phyloP scores from a whole-genome alignment of 1,140 invertebrate genomes.

The Heliconius eleuchia region DNA sequence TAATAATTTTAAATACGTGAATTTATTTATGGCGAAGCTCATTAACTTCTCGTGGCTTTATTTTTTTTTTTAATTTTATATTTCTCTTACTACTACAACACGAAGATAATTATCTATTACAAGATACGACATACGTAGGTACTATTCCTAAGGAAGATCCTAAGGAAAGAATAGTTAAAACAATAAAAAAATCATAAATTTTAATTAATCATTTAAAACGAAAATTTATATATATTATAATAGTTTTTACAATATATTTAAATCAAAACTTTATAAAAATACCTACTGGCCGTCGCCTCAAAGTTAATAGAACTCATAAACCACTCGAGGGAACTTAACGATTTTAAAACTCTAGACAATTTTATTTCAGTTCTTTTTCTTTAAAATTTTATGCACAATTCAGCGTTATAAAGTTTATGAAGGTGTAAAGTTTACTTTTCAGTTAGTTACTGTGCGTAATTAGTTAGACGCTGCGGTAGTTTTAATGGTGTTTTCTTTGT shows the following conservation, averaged over 20 bases:
- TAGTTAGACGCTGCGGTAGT: slow-evolving; percentile 50
- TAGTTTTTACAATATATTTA: too few species aligned
- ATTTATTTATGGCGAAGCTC: slow-evolving; percentile 66
- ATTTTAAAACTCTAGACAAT: slow-evolving; percentile 9
- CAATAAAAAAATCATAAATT: background rate
- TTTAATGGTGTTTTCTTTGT: slow-evolving; percentile 62
- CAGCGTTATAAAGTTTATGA: slow-evolving; percentile 42
- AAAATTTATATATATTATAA: background rate
- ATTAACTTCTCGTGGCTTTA: slow-evolving; percentile 49
- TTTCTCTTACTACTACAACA: background rate
- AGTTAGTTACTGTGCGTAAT: slow-evolving; percentile 57
- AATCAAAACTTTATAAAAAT: background rate
- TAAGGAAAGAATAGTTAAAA: too few species aligned
- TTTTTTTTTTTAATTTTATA: background rate
- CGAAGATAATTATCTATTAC: too few species aligned
- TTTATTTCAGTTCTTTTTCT: slow-evolving; percentile 29
- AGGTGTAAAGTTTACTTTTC: slow-evolving; percentile 54
- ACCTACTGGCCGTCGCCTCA: background rate
- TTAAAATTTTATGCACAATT: slow-evolving; percentile 35
- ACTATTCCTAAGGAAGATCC: too few species aligned
- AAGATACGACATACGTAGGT: too few species aligned
- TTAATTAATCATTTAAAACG: background rate
- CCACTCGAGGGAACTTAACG: background rate
- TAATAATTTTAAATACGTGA: slow-evolving; percentile 74
- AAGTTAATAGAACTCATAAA: slow-evolving; percentile 9